Base-by-base conservation (phyloP, 2,888 invertebrate genomes). In the Zygogramma bicolorata region DNA sequence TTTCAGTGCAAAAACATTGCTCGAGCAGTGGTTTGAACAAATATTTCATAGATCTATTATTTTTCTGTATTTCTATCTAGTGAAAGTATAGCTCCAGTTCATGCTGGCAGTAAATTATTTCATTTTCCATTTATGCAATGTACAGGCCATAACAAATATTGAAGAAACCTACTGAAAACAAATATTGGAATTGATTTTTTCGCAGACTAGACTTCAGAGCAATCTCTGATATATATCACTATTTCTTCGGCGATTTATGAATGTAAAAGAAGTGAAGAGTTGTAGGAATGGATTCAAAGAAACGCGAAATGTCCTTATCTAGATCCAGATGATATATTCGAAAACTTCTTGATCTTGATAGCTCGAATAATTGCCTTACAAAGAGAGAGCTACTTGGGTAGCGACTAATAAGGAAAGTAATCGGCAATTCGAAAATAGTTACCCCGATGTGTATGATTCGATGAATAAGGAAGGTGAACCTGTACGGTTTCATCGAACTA, bases 401-500 rank as follows among this genome's bases (percentile, higher is more conserved):
- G 62, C 25, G 42, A 62, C 62, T 8, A 42, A 62, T 62, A 62
- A 62, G 62, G 62, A 62, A 62, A 62, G 62, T 62, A 40, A 42
- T 10, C 25, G 38, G 38, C 25, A 6, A 61, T 38, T 61, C 20
- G 42, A 62, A 62, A 61, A 61, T 38, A 25, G 34, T 29, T 62
- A 42, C 25, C 25, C 40, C 18, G 46, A 46, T 10, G 46, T 46
- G 46, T 46, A 46, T 46, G 46, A 46, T 46, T 20, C 46, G 46
- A 22, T 46, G 46, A 20, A 46, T 20, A 46, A 46, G 46, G 46
- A 46, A 46, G 20, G 46, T 46, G 46, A 20, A 20, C 22, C 46
- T 20, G 46, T 46, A 20, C 18, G 53, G 22, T 53, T 15, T 25
- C 27, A 53, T 53, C 53, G 20, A 53, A 53, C 53, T 53, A 25